Conservation (phyloP, 2,113 vertebrate species). For the Sula dactylatra region DNA sequence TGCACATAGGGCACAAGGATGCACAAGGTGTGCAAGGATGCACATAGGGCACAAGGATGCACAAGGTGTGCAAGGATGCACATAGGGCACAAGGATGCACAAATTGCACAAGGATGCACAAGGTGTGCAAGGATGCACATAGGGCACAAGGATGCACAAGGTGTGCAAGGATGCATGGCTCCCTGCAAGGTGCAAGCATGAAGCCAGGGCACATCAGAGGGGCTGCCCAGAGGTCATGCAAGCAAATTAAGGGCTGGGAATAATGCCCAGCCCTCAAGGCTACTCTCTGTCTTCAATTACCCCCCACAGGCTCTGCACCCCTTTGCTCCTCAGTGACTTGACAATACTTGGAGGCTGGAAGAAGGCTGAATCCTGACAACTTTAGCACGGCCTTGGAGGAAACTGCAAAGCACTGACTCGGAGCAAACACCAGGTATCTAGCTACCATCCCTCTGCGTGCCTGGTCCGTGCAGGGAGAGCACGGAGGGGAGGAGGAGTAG, state of each 20-base stretch:
- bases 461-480: background rate
- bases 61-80: background rate
- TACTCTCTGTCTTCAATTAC: background rate
- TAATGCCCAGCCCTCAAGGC: background rate
- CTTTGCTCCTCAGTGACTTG: background rate
- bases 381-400: background rate
- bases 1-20: no score
- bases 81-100: no score
- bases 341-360: background rate
- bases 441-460: background rate
- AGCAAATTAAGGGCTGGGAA: background rate
- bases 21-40: background rate
- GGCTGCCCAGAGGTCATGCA: fast-evolving
- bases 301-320: background rate
- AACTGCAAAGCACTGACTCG: background rate
- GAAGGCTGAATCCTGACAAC: background rate
- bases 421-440: background rate
- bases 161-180: background rate
- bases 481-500: background rate
- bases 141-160: no score
- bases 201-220: background rate
- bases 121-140: background rate
- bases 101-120: no score
- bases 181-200: background rate
- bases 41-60: background rate